Evolutionary conservation across 2,113 vertebrate genomes (phyloP).

Genomic region (Myanophis thanlyinensis): DNA sequence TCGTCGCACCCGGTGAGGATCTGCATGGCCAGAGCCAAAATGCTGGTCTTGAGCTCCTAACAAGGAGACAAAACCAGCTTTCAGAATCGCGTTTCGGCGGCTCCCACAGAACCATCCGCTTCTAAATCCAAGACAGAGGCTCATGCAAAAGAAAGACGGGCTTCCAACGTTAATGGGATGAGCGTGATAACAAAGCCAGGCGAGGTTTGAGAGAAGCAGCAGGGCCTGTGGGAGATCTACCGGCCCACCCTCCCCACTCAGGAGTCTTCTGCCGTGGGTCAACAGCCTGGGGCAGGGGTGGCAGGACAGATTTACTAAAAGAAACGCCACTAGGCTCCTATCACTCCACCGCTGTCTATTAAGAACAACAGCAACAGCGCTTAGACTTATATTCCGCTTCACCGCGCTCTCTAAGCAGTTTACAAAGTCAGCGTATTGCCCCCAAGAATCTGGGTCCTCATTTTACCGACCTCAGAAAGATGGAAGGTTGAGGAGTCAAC

Average conservation of each 20-base stretch:
- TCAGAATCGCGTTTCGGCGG: conserved; percentile 33
- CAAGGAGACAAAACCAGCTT: conserved; percentile 37
- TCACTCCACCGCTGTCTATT: not conserved
- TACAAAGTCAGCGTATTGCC: no score
- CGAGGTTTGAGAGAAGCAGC: not conserved
- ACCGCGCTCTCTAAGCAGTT: no score
- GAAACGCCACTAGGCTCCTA: not conserved
- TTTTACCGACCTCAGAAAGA: no score
- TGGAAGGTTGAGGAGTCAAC: no score
- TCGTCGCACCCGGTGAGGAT: conserved; percentile 96
- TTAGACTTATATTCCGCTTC: no score
- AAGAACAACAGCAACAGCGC: no score
- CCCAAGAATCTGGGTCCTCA: no score
- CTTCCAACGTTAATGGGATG: conserved; percentile 57
- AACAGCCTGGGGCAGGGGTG: not conserved
- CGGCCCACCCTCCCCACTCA: not conserved
- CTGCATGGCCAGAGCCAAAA: conserved; percentile 91
- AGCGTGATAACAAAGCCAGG: conserved; percentile 65
- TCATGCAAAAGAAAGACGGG: conserved; percentile 48
- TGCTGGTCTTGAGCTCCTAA: conserved; percentile 94
- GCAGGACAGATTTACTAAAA: not conserved
- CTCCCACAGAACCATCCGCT: not conserved
- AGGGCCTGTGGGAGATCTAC: no score
- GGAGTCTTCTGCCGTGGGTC: not conserved
- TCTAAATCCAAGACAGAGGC: not conserved